These are phyloP conservation scores for Philopedon plagiatum DNA, from an alignment of 2,888 invertebrate genomes.

Conservation along the genomic window DNA sequence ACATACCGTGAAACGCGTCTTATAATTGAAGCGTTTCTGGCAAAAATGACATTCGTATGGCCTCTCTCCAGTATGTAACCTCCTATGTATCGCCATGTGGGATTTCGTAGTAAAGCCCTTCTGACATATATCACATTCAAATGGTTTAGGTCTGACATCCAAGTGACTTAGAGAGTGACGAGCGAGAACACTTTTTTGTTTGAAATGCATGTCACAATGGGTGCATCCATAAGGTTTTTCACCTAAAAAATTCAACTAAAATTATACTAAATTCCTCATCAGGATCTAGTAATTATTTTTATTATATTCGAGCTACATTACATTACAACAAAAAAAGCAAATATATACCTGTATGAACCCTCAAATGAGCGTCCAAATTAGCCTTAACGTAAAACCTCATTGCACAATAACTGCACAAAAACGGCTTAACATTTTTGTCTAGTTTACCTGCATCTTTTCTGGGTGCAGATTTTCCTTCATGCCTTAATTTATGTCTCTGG, in stretches of 20 bases:
- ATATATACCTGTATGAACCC: conserved; percentile 15
- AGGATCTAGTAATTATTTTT: no score
- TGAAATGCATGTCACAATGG: neutral
- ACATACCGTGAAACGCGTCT: conserved; percentile 11
- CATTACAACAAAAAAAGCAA: no score
- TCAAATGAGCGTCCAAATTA: conserved; percentile 6
- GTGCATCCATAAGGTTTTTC: conserved; percentile 11
- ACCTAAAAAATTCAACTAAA: neutral
- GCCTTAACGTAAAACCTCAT: conserved; percentile 5
- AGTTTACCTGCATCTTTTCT: neutral
- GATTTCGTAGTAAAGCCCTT: conserved; percentile 13
- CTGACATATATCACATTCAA: conserved; percentile 23
- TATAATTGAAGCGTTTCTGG: conserved; percentile 16
- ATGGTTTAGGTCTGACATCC: conserved; percentile 7
- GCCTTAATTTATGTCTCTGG: conserved; percentile 1
- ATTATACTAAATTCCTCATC: neutral
- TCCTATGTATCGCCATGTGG: conserved; percentile 9
- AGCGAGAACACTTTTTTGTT: conserved; percentile 10
- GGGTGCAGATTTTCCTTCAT: conserved; percentile 3
- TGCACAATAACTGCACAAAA: neutral
- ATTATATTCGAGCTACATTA: no score
- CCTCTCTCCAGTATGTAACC: conserved; percentile 26
- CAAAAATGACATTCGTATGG: conserved; percentile 25
- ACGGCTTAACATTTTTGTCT: neutral
- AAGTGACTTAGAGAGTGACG: conserved; percentile 9